Evolutionary conservation across 53 echinoderm and acorn worm species (phyloP).

Genomic region (Holothuria scabra): DNA sequence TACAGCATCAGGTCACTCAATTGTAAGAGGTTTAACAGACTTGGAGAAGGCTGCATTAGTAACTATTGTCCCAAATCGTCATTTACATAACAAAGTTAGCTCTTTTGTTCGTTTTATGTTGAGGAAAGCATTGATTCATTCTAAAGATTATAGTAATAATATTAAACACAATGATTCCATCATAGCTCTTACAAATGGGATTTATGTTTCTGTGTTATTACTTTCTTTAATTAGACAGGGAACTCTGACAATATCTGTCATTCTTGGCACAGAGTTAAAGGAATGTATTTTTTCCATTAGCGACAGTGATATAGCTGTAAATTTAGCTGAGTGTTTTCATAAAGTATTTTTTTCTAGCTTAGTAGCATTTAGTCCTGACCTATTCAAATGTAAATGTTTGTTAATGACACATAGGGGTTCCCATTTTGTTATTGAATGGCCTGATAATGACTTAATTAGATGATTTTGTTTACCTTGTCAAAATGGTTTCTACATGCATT

Average conservation of each 20-base stretch:
- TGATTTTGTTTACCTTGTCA: not conserved
- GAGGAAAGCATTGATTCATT: slow-evolving; percentile 14
- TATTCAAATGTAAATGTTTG: not conserved
- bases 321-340: not conserved
- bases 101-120: no score
- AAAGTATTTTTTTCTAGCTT: not conserved
- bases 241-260: not conserved
- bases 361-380: not conserved
- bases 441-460: not conserved
- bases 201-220: not conserved
- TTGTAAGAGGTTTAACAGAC: no score
- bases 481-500: no score
- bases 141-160: slow-evolving; percentile 3
- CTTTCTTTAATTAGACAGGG: not conserved
- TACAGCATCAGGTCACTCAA: not conserved
- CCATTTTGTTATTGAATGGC: not conserved
- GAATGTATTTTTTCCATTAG: not conserved
- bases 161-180: slow-evolving; percentile 8
- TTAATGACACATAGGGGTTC: not conserved
- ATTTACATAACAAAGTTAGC: no score
- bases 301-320: not conserved
- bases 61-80: no score
- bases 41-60: not conserved
- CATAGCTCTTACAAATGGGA: not conserved
- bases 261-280: slow-evolving; percentile 7